Evolutionary conservation across 2,888 invertebrate genomes (phyloP).

Genomic region (Crossocerus cetratus): DNA sequence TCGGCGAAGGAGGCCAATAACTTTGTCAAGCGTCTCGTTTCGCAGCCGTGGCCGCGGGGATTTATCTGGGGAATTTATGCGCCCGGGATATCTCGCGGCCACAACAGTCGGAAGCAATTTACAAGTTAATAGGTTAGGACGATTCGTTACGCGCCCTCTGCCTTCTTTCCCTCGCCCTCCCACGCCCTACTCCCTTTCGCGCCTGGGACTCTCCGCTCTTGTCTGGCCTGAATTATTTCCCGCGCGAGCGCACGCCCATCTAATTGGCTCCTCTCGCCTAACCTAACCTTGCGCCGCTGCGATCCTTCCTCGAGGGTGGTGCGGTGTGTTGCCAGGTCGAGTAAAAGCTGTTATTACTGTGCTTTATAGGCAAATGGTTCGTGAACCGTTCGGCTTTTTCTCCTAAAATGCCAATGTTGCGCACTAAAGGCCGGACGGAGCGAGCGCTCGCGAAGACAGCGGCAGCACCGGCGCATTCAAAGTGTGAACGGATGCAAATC

Average conservation of each 20-base stretch:
- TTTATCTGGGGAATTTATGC: slow-evolving; percentile 61
- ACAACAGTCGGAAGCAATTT: slow-evolving; percentile 76
- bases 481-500: slow-evolving; percentile 71
- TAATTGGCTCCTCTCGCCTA: slow-evolving; percentile 54
- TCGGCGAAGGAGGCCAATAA: slow-evolving; percentile 39
- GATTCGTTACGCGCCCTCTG: slow-evolving; percentile 54
- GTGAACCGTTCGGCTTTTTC: too few species aligned
- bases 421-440: background rate
- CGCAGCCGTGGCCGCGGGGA: slow-evolving; percentile 44
- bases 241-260: slow-evolving; percentile 59
- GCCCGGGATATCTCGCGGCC: slow-evolving; percentile 35
- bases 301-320: too few species aligned
- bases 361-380: too few species aligned
- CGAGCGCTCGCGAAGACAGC: slow-evolving; percentile 7
- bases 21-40: slow-evolving; percentile 50
- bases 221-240: slow-evolving; percentile 57
- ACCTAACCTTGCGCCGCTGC: too few species aligned
- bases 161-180: slow-evolving; percentile 24
- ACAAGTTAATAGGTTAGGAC: slow-evolving; percentile 76
- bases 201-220: slow-evolving; percentile 5
- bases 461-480: slow-evolving; percentile 56
- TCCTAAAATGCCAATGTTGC: too few species aligned
- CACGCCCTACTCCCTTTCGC: slow-evolving; percentile 8
- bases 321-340: too few species aligned
- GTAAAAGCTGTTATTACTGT: too few species aligned